Percentiles rank a stretch among this genome's conserved stretches.
Evolutionary conservation across 1,140 invertebrate species (phyloP).

Genomic region (Heliconius congener): DNA sequence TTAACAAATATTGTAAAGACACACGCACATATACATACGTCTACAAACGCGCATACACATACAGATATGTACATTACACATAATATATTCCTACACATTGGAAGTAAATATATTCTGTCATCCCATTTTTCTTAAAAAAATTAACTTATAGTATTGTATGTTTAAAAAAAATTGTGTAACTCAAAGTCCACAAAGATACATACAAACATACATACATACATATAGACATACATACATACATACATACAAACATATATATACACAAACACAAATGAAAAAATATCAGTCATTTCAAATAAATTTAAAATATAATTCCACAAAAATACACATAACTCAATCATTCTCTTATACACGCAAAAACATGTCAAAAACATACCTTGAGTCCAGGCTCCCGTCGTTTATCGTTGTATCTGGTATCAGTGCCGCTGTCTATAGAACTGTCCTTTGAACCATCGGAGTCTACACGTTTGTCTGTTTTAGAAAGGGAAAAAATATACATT

Average conservation of each 20-base stretch:
- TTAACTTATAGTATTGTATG: no score
- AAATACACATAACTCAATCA: background rate
- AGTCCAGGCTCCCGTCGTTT: constrained; percentile 58
- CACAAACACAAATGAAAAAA: background rate
- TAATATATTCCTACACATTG: no score
- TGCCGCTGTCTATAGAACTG: constrained; percentile 91
- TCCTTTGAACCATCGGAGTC: constrained; percentile 90
- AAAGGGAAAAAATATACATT: background rate
- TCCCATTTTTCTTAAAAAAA: no score
- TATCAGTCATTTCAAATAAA: no score
- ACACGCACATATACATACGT: no score
- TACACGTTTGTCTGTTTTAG: constrained; percentile 81
- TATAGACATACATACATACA: background rate
- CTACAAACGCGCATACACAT: no score
- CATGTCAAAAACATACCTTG: constrained; percentile 59
- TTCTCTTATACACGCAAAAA: background rate
- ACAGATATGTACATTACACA: no score
- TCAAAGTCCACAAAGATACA: background rate
- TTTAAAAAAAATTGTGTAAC: no score
- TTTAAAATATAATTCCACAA: no score
- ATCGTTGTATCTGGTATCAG: constrained; percentile 83
- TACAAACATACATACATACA: background rate
- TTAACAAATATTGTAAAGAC: no score
- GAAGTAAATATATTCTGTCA: no score
- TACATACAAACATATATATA: background rate